These are phyloP conservation scores for Palaemon carinicauda DNA, from an alignment of 1,140 invertebrate species.

Conservation along the genomic window DNA sequence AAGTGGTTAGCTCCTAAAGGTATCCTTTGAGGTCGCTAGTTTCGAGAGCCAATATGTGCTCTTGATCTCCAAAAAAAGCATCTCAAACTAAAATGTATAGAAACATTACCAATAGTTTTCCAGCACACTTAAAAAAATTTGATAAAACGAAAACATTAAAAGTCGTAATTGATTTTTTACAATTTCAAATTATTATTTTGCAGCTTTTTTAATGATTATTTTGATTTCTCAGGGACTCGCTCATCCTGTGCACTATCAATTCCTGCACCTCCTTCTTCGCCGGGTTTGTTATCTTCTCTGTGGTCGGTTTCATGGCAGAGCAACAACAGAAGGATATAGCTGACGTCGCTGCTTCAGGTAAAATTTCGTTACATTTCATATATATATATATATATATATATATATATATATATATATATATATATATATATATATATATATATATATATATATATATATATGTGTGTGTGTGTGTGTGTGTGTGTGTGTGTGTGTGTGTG, in stretches of 20 bases:
- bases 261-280: slow-evolving; percentile 97
- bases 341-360: slow-evolving; percentile 92
- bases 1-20: too few relatives aligned
- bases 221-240: slow-evolving; percentile 78
- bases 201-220: not conserved
- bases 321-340: slow-evolving; percentile 88
- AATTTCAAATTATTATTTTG: too few relatives aligned
- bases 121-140: too few relatives aligned
- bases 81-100: too few relatives aligned
- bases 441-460: slow-evolving; percentile 16
- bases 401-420: not conserved
- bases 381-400: not conserved
- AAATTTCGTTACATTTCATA: slow-evolving; percentile 26
- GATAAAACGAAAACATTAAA: too few relatives aligned
- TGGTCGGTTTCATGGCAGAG: slow-evolving; percentile 98
- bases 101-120: too few relatives aligned
- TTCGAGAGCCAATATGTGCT: too few relatives aligned
- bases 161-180: too few relatives aligned
- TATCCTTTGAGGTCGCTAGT: too few relatives aligned
- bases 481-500: too few relatives aligned
- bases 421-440: slow-evolving; percentile 25
- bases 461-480: not conserved
- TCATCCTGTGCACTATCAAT: slow-evolving; percentile 95
- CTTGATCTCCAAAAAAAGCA: too few relatives aligned
- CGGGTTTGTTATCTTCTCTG: slow-evolving; percentile 98